Conservation (phyloP, 2,113 vertebrate genomes). For the Neolamprologus kungweensis region DNA sequence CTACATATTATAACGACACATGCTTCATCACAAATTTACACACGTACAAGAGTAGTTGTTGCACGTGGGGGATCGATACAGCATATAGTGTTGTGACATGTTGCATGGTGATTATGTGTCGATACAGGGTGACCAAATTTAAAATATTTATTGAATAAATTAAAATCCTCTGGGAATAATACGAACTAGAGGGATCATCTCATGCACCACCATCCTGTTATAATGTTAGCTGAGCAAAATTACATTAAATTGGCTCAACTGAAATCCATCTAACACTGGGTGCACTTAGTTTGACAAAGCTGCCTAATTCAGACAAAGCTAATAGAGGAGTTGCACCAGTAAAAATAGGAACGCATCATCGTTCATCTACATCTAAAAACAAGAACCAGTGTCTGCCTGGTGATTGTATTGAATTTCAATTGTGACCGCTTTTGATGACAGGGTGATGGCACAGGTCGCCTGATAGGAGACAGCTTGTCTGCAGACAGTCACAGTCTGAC, state of each 20-base stretch:
- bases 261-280: accelerated
- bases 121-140: background rate
- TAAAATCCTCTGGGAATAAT: background rate
- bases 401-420: background rate
- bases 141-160: background rate
- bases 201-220: background rate
- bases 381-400: background rate
- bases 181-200: background rate
- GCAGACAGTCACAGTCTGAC: background rate
- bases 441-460: background rate
- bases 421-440: background rate
- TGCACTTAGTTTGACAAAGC: background rate
- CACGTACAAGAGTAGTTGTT: background rate
- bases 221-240: background rate
- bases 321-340: background rate
- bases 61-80: background rate
- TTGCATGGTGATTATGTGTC: background rate
- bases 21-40: background rate
- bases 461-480: background rate
- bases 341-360: background rate
- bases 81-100: background rate
- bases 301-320: background rate
- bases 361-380: background rate
- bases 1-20: background rate
- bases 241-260: background rate